These are phyloP conservation scores for Macaca mulatta DNA, from an alignment of 2,113 vertebrate genomes.

Conservation along the genomic window DNA sequence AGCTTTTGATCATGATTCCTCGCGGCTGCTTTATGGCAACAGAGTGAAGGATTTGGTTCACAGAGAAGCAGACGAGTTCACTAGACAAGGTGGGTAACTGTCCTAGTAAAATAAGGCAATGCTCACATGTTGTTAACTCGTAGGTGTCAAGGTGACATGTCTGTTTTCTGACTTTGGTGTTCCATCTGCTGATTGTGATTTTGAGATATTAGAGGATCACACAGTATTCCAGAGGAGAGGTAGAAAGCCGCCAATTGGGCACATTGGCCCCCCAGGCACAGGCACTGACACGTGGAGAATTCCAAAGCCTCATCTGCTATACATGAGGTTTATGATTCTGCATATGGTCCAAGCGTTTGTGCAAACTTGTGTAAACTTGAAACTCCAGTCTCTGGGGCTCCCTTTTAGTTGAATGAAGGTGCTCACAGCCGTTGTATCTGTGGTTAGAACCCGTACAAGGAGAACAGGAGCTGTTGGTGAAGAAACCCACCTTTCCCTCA, in stretches of 20 bases:
- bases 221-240: background rate
- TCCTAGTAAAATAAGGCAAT: background rate
- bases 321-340: background rate
- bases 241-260: background rate
- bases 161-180: background rate
- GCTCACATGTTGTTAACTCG: background rate
- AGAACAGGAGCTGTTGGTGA: background rate
- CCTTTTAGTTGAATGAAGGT: background rate
- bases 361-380: too few species aligned
- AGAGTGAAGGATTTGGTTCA: constrained; percentile 95
- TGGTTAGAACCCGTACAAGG: background rate
- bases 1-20: constrained; percentile 97
- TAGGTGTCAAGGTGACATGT: background rate
- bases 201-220: background rate
- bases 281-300: too few species aligned
- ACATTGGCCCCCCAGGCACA: background rate
- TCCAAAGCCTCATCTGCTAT: background rate
- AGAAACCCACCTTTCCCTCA: background rate
- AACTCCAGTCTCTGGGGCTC: background rate
- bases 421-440: background rate
- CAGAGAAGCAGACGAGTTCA: constrained; percentile 92
- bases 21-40: constrained; percentile 93
- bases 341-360: background rate
- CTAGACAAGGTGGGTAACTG: constrained; percentile 91
- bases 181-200: background rate